These are phyloP conservation scores for Leucophenga maculata DNA, from an alignment of 2,888 invertebrate species.

Conservation along the genomic window DNA sequence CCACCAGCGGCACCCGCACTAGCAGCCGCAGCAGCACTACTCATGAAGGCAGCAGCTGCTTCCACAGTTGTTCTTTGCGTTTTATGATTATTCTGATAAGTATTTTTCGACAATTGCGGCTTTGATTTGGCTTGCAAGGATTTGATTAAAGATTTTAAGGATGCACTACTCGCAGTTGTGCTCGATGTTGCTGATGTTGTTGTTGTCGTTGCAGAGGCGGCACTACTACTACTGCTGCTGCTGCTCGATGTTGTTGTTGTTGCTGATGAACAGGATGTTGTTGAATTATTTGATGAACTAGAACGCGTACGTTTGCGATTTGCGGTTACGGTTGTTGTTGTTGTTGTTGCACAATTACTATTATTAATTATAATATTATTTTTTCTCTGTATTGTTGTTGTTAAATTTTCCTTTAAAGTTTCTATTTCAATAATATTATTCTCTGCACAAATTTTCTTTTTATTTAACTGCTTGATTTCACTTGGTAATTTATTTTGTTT, in stretches of 20 bases:
- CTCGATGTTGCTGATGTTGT: background rate
- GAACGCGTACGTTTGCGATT: slow-evolving; percentile 11
- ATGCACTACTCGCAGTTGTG: slow-evolving; percentile 22
- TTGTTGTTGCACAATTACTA: background rate
- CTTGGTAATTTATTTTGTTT: slow-evolving; percentile 24
- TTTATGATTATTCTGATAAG: slow-evolving; percentile 39
- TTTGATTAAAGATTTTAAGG: slow-evolving; percentile 31
- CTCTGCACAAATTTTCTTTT: background rate
- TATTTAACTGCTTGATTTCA: background rate
- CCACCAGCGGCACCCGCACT: slow-evolving; percentile 82
- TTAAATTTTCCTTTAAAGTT: slow-evolving; percentile 48
- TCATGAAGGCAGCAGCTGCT: slow-evolving; percentile 77
- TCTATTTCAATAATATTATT: slow-evolving; percentile 42
- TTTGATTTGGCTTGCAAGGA: slow-evolving; percentile 7
- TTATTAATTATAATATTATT: slow-evolving; percentile 1
- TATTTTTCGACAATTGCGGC: slow-evolving; percentile 25
- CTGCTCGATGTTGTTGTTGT: slow-evolving; percentile 13
- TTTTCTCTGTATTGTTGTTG: slow-evolving; percentile 45
- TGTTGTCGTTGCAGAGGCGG: slow-evolving; percentile 12
- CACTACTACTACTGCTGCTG: slow-evolving; percentile 30
- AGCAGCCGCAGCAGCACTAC: slow-evolving; percentile 79
- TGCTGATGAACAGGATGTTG: background rate
- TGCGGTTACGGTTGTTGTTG: slow-evolving; percentile 1
- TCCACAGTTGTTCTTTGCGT: slow-evolving; percentile 48
- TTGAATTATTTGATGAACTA: slow-evolving; percentile 18